Evolutionary conservation across 2,113 vertebrate species (phyloP).

Genomic region (Pao palembangensis): DNA sequence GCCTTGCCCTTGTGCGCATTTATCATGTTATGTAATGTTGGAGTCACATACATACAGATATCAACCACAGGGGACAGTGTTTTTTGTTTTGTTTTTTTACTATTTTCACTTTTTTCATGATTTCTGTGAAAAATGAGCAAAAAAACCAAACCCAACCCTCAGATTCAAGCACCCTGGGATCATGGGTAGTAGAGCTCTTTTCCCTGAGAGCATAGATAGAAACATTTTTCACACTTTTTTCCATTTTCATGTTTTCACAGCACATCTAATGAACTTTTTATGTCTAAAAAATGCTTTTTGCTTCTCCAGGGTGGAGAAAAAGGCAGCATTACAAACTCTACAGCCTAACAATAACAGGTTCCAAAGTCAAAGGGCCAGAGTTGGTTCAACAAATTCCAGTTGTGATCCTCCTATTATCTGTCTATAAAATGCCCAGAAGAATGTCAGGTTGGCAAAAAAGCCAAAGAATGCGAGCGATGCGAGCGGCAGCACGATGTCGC

Average conservation of each 20-base stretch:
- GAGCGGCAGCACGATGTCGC: slow-evolving; percentile 17
- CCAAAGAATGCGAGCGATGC: slow-evolving; percentile 49
- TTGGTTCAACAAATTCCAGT: slow-evolving; percentile 64
- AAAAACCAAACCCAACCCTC: no score
- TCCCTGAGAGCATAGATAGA: no score
- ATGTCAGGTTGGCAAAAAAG: slow-evolving; percentile 56
- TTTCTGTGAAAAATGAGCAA: no score
- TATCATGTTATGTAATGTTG: no score
- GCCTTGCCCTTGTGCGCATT: no score
- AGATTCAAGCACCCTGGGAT: no score
- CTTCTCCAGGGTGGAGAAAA: slow-evolving; percentile 17
- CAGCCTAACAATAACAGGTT: slow-evolving; percentile 37
- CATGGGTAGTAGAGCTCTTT: no score
- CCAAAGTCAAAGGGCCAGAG: slow-evolving; percentile 34
- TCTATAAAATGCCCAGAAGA: slow-evolving; percentile 28
- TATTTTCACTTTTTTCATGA: no score
- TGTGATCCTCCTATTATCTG: slow-evolving; percentile 63
- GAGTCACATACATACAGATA: no score
- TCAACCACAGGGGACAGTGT: no score
- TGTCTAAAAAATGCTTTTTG: background rate
- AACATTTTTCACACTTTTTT: background rate
- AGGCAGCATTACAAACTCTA: slow-evolving; percentile 14
- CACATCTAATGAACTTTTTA: background rate
- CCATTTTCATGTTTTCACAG: background rate
- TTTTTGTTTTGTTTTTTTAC: no score